A percentile compares a stretch with the other conserved stretches of the same genome.
phyloP scores from a whole-genome alignment of 2,113 vertebrate species.

The Syrmaticus mikado region DNA sequence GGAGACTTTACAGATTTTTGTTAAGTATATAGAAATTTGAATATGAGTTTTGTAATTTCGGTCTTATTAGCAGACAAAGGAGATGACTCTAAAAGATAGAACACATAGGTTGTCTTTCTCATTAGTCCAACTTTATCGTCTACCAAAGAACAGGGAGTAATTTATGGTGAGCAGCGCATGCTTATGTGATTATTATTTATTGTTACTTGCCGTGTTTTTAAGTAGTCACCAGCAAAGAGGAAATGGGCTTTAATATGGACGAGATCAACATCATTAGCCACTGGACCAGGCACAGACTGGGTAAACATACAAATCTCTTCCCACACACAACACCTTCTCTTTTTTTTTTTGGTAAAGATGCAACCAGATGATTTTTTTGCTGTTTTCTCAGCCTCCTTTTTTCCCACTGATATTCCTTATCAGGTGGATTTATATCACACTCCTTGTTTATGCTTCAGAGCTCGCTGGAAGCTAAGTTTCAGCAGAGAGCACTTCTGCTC shows the following conservation, averaged over 20 bases:
- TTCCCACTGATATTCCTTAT: background rate
- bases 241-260: slow-evolving; percentile 35
- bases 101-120: background rate
- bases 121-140: background rate
- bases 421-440: background rate
- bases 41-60: background rate
- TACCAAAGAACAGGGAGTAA: background rate
- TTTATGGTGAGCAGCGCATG: background rate
- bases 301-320: slow-evolving; percentile 15
- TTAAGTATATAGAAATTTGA: background rate
- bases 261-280: slow-evolving; percentile 33
- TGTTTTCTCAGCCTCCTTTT: background rate
- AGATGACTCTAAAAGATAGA: background rate
- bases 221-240: slow-evolving; percentile 8
- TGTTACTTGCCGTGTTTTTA: slow-evolving; percentile 7
- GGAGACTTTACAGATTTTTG: background rate
- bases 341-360: background rate
- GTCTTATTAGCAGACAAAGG: background rate
- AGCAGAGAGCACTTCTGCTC: background rate
- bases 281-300: background rate
- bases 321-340: background rate
- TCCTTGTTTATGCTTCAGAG: background rate
- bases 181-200: slow-evolving; percentile 19
- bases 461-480: background rate
- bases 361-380: background rate